Conservation (phyloP, 2,113 vertebrate genomes). For the Pelecanoides urinatrix region DNA sequence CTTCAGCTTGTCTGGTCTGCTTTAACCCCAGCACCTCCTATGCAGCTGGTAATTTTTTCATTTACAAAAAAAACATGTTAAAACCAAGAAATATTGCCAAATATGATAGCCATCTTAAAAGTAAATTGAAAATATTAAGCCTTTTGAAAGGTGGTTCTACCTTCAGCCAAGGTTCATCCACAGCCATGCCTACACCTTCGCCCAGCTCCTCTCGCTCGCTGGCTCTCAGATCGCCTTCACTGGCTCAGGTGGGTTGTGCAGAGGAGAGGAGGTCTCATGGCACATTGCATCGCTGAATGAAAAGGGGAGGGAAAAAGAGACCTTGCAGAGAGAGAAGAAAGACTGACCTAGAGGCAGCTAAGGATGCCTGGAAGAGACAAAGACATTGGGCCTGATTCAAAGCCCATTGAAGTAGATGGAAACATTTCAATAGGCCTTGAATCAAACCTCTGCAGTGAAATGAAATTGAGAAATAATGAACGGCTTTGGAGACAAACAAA, state of each 20-base stretch:
- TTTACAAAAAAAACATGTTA: not conserved
- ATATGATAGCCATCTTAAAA: not conserved
- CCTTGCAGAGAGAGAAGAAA: not conserved
- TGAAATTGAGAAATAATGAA: not conserved
- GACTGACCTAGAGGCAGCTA: not conserved
- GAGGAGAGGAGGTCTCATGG: not conserved
- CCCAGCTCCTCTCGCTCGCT: accelerated
- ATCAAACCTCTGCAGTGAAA: not conserved
- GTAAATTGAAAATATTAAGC: not conserved
- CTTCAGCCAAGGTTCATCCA: not conserved
- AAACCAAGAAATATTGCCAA: not conserved
- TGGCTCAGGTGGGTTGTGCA: not conserved
- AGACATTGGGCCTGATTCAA: not conserved
- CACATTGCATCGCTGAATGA: not conserved
- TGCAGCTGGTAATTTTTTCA: not conserved
- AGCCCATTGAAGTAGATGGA: not conserved
- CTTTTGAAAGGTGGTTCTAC: not conserved
- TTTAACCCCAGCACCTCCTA: not conserved
- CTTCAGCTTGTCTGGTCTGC: not conserved
- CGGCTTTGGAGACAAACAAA: not conserved
- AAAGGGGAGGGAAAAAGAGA: not conserved
- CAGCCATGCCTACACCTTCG: not conserved
- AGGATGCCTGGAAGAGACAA: not conserved
- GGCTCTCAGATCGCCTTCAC: not conserved
- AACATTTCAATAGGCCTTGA: constrained; percentile 33